Percentiles rank a stretch among this genome's conserved stretches.
Conservation (phyloP, 2,797 vertebrate species). For the Pangasius macronema region DNA sequence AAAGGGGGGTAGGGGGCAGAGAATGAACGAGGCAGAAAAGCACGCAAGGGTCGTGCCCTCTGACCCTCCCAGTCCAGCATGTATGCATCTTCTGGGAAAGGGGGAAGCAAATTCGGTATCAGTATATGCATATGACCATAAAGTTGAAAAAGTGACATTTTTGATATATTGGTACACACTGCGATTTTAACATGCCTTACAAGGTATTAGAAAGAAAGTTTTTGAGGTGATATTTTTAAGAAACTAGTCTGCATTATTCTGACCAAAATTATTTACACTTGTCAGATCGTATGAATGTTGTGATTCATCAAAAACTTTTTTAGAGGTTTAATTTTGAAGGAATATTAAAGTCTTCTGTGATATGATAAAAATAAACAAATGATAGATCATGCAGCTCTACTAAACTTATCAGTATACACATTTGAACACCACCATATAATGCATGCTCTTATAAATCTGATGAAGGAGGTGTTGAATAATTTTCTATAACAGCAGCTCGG, state of each 20-base stretch:
- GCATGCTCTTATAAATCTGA: neutral
- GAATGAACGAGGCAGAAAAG: constrained; percentile 81
- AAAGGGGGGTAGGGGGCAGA: constrained; percentile 82
- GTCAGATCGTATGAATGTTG: neutral
- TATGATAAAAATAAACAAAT: neutral
- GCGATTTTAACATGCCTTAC: neutral
- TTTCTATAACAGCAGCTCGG: neutral
- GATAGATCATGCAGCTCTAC: neutral
- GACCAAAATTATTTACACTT: neutral
- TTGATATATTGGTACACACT: no score
- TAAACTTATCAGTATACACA: neutral
- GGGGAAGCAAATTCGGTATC: neutral
- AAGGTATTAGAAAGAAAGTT: neutral
- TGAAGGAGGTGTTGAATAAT: neutral
- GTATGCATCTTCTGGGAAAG: constrained; percentile 63
- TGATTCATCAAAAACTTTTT: neutral
- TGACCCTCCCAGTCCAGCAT: constrained; percentile 64
- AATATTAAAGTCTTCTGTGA: neutral
- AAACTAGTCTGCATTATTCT: neutral
- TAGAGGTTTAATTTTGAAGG: neutral
- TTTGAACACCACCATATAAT: neutral
- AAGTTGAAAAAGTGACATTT: neutral
- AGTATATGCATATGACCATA: neutral
- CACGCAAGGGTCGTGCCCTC: constrained; percentile 59
- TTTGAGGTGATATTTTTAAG: neutral